These are phyloP conservation scores for Phenganax marumi DNA, from an alignment of 92 coral and sea anemone species.

Conservation along the genomic window DNA sequence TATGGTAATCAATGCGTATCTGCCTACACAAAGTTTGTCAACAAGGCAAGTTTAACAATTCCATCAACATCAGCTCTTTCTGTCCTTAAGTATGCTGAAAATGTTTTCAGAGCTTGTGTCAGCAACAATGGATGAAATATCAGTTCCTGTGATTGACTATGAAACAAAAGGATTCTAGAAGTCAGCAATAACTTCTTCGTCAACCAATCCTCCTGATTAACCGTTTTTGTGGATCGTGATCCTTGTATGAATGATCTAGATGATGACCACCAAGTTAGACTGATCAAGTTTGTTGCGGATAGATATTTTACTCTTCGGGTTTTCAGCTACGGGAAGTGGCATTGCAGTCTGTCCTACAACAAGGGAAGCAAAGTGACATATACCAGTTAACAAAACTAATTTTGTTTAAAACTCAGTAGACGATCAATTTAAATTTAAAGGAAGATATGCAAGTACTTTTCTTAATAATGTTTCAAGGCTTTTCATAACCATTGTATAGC, in stretches of 20 bases:
- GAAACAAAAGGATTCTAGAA: not conserved
- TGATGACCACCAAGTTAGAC: not conserved
- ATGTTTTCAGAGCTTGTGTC: too few species aligned
- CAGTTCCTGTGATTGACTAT: not conserved
- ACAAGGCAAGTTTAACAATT: too few species aligned
- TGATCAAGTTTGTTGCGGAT: not conserved
- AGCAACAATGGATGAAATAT: not conserved
- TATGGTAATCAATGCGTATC: too few species aligned
- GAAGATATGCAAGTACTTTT: too few species aligned
- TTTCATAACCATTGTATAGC: too few species aligned
- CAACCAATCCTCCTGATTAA: not conserved
- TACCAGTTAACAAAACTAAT: not conserved
- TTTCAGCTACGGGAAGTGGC: conserved; percentile 7
- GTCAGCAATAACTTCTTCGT: not conserved
- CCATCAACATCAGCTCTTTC: too few species aligned
- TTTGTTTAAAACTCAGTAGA: not conserved
- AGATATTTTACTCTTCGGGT: conserved; percentile 3
- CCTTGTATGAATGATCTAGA: not conserved
- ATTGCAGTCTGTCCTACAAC: not conserved
- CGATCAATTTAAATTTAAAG: too few species aligned
- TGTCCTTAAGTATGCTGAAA: too few species aligned
- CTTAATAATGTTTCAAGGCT: too few species aligned
- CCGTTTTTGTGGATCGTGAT: not conserved
- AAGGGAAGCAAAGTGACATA: not conserved
- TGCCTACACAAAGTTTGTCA: too few species aligned